Evolutionary conservation across 2,888 invertebrate species (phyloP).

Genomic region (Terebella lapidaria): DNA sequence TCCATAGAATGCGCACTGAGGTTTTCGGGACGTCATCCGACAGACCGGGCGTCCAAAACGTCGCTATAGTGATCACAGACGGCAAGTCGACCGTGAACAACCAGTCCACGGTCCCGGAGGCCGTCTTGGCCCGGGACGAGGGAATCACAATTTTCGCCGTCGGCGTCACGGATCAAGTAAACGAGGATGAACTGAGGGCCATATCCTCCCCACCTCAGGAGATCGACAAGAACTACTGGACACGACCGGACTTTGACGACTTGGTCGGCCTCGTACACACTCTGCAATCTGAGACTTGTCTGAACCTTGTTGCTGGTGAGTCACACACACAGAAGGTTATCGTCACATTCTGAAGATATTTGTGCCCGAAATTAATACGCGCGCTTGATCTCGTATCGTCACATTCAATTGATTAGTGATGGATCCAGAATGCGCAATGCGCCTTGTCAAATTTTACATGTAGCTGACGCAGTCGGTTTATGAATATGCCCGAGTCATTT

Average conservation of each 20-base stretch:
- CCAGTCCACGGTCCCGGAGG: constrained; percentile 31
- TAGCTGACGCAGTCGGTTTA: too few relatives aligned
- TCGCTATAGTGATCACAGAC: constrained; percentile 35
- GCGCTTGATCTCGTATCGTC: too few relatives aligned
- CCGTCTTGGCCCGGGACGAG: background rate
- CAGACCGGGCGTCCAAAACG: constrained; percentile 32
- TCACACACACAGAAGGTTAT: too few relatives aligned
- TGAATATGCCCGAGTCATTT: too few relatives aligned
- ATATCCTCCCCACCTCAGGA: constrained; percentile 20
- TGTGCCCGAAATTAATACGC: too few relatives aligned
- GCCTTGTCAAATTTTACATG: too few relatives aligned
- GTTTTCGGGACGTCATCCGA: constrained; percentile 11
- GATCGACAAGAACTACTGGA: constrained; percentile 19
- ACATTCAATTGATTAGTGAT: too few relatives aligned
- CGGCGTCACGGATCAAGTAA: constrained; percentile 15
- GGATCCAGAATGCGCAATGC: too few relatives aligned
- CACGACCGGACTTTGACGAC: constrained; percentile 16
- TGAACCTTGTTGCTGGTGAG: background rate
- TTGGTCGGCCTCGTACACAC: constrained; percentile 14
- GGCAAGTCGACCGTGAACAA: constrained; percentile 35
- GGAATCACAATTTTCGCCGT: constrained; percentile 1
- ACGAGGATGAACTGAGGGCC: constrained; percentile 13
- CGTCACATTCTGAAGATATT: too few relatives aligned
- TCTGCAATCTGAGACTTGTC: constrained; percentile 18
- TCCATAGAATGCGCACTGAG: constrained; percentile 15